Evolutionary conservation across 2,797 vertebrate species (phyloP).

Genomic region (Cuniculus paca): DNA sequence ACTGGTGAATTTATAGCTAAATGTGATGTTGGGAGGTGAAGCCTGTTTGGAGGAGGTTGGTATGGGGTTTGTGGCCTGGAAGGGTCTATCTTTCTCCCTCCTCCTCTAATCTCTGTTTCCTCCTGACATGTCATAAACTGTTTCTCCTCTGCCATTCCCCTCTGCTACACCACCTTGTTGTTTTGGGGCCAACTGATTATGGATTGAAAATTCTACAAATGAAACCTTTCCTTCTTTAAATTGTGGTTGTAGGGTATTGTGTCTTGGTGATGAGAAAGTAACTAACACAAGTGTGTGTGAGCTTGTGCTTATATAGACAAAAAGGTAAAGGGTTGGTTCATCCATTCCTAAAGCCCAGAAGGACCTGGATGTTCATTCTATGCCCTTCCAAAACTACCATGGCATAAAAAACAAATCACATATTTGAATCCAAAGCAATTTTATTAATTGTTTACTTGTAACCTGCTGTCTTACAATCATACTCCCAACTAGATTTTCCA

Average conservation of each 20-base stretch:
- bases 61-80: neutral
- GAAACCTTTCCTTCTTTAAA: neutral
- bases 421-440: constrained; percentile 59
- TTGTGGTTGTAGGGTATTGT: neutral
- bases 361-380: neutral
- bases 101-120: neutral
- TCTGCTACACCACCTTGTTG: neutral
- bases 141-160: neutral
- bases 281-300: neutral
- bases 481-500: constrained; percentile 66
- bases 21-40: neutral
- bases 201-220: neutral
- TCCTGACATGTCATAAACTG: neutral
- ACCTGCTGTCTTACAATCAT: constrained; percentile 62
- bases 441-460: constrained; percentile 75
- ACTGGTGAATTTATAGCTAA: neutral
- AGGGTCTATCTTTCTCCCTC: neutral
- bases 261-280: neutral
- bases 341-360: neutral
- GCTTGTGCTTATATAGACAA: neutral
- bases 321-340: neutral
- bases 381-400: neutral
- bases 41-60: neutral
- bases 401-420: constrained; percentile 43
- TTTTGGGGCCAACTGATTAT: neutral